Conservation (phyloP, 2,113 vertebrate species). For the Aptenodytes patagonicus region DNA sequence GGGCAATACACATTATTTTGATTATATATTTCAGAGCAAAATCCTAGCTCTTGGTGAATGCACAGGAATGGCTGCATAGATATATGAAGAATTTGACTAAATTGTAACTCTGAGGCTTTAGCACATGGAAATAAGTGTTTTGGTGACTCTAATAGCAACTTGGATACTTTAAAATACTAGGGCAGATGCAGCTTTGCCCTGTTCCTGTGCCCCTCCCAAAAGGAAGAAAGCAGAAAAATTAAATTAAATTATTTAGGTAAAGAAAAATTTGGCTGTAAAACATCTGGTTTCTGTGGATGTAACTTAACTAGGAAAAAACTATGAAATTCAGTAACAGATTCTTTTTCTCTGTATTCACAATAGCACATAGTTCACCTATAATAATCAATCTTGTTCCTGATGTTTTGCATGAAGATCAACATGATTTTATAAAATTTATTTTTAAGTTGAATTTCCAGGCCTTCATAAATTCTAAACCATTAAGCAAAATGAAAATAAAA, state of each 20-base stretch:
- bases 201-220: rapidly evolving
- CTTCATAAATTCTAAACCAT: background rate
- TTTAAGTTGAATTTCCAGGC: background rate
- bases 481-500: background rate
- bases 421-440: background rate
- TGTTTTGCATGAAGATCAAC: background rate
- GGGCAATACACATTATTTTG: background rate
- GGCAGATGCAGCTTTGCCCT: background rate
- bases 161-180: background rate
- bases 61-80: background rate
- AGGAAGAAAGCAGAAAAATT: background rate
- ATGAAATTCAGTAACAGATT: background rate
- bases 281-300: background rate
- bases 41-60: background rate
- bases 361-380: background rate
- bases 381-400: background rate
- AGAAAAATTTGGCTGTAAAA: background rate
- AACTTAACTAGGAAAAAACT: background rate
- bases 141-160: background rate
- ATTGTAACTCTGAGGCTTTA: background rate
- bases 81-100: background rate
- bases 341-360: background rate
- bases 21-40: background rate
- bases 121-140: background rate
- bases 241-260: background rate